These are phyloP conservation scores for Hydroisotoma schaefferi DNA, from an alignment of 2,888 invertebrate species.

Conservation along the genomic window DNA sequence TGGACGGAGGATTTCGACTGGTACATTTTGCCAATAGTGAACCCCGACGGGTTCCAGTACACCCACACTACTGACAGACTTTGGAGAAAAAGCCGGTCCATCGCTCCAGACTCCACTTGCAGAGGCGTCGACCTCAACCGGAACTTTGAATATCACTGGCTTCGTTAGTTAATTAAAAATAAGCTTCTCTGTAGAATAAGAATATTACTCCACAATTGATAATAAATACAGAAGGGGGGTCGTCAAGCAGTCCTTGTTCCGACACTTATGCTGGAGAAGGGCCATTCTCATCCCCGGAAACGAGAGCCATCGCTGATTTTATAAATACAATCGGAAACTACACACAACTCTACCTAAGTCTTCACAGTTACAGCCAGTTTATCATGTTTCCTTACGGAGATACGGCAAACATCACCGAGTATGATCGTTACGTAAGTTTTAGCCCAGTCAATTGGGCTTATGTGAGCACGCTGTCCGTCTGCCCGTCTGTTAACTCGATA, in stretches of 20 bases:
- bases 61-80: conserved; percentile 49
- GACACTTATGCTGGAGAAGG: conserved; percentile 29
- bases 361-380: conserved; percentile 72
- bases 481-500: too few relatives aligned
- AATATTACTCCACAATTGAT: too few relatives aligned
- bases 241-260: conserved; percentile 32
- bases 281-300: conserved; percentile 41
- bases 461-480: too few relatives aligned
- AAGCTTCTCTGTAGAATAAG: too few relatives aligned
- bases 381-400: conserved; percentile 68
- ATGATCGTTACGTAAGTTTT: too few relatives aligned
- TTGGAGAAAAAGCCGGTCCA: conserved; percentile 53
- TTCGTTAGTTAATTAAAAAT: too few relatives aligned
- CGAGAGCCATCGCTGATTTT: conserved; percentile 39
- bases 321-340: conserved; percentile 23
- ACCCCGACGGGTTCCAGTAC: conserved; percentile 38
- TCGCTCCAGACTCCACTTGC: conserved; percentile 49
- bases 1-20: conserved; percentile 67
- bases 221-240: conserved; percentile 40
- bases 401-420: too few relatives aligned
- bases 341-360: conserved; percentile 60
- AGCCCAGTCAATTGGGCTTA: too few relatives aligned
- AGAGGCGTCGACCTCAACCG: conserved; percentile 54
- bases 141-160: conserved; percentile 54
- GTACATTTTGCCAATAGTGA: conserved; percentile 54